These are phyloP conservation scores for Eupeodes latifasciatus DNA, from an alignment of 2,888 invertebrate species.

Conservation along the genomic window DNA sequence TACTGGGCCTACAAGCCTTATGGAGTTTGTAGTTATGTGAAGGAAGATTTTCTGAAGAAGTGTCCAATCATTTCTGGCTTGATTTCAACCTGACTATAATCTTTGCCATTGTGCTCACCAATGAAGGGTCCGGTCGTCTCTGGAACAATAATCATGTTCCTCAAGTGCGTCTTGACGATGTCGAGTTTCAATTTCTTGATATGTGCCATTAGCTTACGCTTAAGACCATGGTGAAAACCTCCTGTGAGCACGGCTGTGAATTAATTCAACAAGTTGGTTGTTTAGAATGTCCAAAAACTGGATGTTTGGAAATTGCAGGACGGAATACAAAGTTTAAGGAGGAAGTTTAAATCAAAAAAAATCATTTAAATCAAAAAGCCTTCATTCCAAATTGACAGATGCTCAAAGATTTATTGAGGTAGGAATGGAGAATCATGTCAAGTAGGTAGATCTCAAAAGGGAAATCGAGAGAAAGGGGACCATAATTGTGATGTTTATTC, in stretches of 20 bases:
- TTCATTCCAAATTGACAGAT: no score
- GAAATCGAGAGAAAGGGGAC: no score
- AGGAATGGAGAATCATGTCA: no score
- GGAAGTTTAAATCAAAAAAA: no score
- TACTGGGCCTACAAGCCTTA: conserved; percentile 98
- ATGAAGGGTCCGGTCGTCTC: conserved; percentile 99
- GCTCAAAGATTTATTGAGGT: no score
- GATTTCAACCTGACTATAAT: conserved; percentile 89
- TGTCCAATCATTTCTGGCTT: conserved; percentile 97
- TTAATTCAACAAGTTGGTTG: conserved; percentile 97
- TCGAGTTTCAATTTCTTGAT: conserved; percentile 98
- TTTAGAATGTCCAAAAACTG: conserved; percentile 96
- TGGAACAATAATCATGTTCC: conserved; percentile 99
- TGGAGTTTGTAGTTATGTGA: conserved; percentile 96
- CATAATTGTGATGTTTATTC: no score
- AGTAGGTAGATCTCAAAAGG: no score
- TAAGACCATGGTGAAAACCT: conserved; percentile 96
- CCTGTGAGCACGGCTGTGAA: conserved; percentile 96
- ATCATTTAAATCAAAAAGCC: no score
- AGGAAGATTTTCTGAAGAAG: conserved; percentile 96
- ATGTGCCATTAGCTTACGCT: conserved; percentile 96
- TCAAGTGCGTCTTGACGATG: conserved; percentile 98
- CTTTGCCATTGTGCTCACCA: conserved; percentile 84
- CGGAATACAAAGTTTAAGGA: no score
- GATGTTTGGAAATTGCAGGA: no score